These are phyloP conservation scores for Ips nitidus DNA, from an alignment of 1,140 invertebrate species.

Conservation along the genomic window DNA sequence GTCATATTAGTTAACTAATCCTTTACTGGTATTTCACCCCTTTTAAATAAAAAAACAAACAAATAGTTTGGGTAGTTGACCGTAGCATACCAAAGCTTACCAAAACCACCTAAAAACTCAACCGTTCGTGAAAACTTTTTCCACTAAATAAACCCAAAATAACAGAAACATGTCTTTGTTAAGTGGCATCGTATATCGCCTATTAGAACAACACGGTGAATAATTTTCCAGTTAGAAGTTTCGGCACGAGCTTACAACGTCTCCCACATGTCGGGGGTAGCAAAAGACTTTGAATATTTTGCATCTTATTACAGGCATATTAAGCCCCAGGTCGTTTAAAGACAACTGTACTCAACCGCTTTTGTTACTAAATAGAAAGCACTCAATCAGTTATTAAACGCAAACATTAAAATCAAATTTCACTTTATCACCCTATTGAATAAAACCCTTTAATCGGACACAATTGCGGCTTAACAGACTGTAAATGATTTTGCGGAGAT, in stretches of 20 bases:
- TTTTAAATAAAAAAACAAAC: too few relatives aligned
- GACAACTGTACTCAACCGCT: neutral
- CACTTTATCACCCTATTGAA: neutral
- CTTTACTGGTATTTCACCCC: too few relatives aligned
- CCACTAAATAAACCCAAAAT: neutral
- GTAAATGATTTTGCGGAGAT: slow-evolving; percentile 20
- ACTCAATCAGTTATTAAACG: neutral
- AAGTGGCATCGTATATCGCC: slow-evolving; percentile 16
- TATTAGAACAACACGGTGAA: slow-evolving; percentile 10
- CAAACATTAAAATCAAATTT: slow-evolving; percentile 14
- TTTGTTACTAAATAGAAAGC: neutral
- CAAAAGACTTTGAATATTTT: slow-evolving; percentile 22
- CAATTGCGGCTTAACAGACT: slow-evolving; percentile 18
- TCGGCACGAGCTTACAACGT: slow-evolving; percentile 26
- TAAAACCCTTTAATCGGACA: slow-evolving; percentile 6
- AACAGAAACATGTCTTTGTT: slow-evolving; percentile 1
- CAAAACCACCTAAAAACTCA: too few relatives aligned
- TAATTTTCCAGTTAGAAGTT: slow-evolving; percentile 31
- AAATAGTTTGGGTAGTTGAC: too few relatives aligned
- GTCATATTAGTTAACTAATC: too few relatives aligned
- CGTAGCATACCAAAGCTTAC: too few relatives aligned
- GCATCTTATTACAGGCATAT: slow-evolving; percentile 18
- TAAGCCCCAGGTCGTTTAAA: neutral
- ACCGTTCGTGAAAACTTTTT: neutral
- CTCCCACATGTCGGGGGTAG: slow-evolving; percentile 27